These are phyloP conservation scores for Pandemis corylana DNA, from an alignment of 2,888 invertebrate species.

Conservation along the genomic window DNA sequence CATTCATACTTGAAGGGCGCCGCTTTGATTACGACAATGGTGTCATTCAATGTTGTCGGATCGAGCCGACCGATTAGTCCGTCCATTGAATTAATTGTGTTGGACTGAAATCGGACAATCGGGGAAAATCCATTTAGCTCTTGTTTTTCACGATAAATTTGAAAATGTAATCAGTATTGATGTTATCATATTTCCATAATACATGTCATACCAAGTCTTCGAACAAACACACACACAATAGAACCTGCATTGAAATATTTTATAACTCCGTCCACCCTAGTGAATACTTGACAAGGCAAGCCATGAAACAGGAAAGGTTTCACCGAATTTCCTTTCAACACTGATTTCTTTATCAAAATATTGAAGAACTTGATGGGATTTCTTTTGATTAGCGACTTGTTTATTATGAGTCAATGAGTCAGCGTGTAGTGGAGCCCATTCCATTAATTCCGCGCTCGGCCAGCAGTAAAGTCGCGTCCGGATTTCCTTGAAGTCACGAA, in stretches of 20 bases:
- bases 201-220: not conserved
- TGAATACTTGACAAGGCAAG: no score
- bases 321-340: not conserved
- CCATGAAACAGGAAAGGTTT: not conserved
- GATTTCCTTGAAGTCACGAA: conserved; percentile 10
- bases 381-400: not conserved
- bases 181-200: not conserved
- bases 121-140: not conserved
- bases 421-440: not conserved
- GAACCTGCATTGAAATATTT: no score
- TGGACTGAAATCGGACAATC: not conserved
- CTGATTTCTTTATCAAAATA: not conserved
- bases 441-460: not conserved
- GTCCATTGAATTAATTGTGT: not conserved
- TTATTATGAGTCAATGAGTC: not conserved
- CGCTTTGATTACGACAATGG: not conserved
- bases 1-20: not conserved
- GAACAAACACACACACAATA: not conserved
- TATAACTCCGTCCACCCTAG: no score
- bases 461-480: not conserved
- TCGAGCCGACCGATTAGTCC: not conserved
- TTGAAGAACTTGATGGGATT: not conserved
- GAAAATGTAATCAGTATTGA: no score
- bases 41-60: not conserved
- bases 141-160: not conserved